Conservation (phyloP, 2,113 vertebrate genomes). For the Desmodus rotundus region DNA sequence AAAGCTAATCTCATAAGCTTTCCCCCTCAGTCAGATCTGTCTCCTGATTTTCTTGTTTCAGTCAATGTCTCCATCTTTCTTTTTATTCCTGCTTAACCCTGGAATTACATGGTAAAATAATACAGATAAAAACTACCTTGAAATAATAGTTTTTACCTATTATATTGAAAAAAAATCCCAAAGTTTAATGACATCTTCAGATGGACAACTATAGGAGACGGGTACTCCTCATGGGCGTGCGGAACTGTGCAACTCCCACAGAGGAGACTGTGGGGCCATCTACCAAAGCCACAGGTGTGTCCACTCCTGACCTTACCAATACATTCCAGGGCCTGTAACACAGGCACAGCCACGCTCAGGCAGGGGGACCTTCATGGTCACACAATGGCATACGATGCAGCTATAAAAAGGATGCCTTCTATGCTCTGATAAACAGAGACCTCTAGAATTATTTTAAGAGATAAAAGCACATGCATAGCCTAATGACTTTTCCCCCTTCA, state of each 20-base stretch:
- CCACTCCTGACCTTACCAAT: not conserved
- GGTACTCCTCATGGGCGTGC: not conserved
- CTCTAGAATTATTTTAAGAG: not conserved
- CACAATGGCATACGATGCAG: not conserved
- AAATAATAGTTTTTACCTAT: not conserved
- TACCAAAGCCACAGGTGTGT: too few species aligned
- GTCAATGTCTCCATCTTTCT: not conserved
- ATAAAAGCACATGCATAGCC: not conserved
- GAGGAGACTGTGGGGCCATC: not conserved
- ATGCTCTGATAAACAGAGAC: not conserved
- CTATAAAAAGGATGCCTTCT: not conserved
- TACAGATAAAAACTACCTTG: not conserved
- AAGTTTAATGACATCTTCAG: not conserved
- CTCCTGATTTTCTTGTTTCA: not conserved
- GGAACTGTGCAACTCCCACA: accelerated
- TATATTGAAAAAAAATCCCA: not conserved
- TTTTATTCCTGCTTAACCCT: not conserved
- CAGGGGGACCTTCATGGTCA: not conserved
- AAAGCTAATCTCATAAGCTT: not conserved
- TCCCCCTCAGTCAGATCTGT: not conserved
- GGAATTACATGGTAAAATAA: not conserved
- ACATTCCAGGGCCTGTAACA: not conserved
- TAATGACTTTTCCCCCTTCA: not conserved
- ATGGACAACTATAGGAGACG: not conserved
- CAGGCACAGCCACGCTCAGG: not conserved